phyloP scores from a whole-genome alignment of 2,113 vertebrate species.

The Rhea pennata region DNA sequence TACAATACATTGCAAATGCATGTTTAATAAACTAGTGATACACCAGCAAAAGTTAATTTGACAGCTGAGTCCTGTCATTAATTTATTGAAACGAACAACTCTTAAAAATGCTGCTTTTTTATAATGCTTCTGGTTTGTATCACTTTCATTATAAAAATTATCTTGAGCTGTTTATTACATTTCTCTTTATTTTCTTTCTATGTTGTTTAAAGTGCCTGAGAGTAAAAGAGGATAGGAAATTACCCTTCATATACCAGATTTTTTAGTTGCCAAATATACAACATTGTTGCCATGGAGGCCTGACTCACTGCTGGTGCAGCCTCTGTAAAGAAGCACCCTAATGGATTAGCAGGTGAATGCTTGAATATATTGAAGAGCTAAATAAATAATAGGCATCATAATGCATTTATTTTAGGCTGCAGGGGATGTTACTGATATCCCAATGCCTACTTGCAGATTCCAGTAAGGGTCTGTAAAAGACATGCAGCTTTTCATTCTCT shows the following conservation, averaged over 20 bases:
- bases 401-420: background rate
- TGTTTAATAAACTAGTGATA: background rate
- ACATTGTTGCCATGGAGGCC: constrained; percentile 18
- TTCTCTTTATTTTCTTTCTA: constrained; percentile 11
- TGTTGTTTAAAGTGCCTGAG: constrained; percentile 10
- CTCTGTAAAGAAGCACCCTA: constrained; percentile 21
- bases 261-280: constrained; percentile 23
- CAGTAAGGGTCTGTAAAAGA: background rate
- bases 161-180: background rate
- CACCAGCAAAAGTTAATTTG: background rate
- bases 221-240: background rate
- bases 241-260: constrained; percentile 2
- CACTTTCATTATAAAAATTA: background rate
- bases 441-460: background rate
- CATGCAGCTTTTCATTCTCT: background rate
- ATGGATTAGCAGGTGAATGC: background rate
- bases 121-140: background rate
- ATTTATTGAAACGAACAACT: background rate
- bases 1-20: background rate
- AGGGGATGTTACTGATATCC: background rate
- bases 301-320: constrained; percentile 7
- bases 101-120: background rate
- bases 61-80: background rate
- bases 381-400: background rate
- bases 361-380: constrained; percentile 32